Evolutionary conservation across 2,113 vertebrate species (phyloP).

Genomic region (human): DNA sequence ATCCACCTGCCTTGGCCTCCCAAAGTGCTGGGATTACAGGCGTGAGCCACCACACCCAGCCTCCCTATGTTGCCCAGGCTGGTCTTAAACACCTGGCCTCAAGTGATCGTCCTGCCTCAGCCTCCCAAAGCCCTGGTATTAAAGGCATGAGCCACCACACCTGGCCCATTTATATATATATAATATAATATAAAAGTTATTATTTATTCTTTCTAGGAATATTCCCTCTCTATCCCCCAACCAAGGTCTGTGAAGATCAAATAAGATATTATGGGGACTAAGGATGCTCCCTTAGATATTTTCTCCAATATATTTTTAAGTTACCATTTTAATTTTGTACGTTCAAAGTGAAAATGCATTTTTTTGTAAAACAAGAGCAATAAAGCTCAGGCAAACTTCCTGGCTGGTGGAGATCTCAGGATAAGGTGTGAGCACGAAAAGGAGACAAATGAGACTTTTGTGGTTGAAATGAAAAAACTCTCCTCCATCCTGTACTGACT

Average conservation of each 20-base stretch:
- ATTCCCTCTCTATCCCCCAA: not conserved
- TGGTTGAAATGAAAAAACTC: not conserved
- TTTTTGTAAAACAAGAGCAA: not conserved
- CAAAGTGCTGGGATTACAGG: no score
- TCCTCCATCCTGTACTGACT: not conserved
- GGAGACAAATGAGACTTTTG: not conserved
- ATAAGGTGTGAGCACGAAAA: not conserved
- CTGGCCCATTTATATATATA: not conserved
- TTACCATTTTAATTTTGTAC: conserved; percentile 10
- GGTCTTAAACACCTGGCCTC: no score
- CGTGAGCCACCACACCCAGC: no score
- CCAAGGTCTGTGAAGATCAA: conserved; percentile 7
- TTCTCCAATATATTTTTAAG: not conserved
- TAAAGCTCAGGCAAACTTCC: not conserved
- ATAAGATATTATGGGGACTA: not conserved
- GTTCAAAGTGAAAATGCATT: conserved; percentile 35
- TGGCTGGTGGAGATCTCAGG: not conserved
- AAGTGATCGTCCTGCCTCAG: no score
- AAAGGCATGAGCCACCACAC: no score
- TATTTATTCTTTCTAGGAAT: conserved; percentile 6
- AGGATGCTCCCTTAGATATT: not conserved
- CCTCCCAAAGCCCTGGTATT: no score
- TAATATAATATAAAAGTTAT: not conserved
- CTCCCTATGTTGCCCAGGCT: no score
- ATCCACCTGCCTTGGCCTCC: no score